Base-by-base conservation (phyloP, 1,140 invertebrate species). In the Zaprionus tsacasi region DNA sequence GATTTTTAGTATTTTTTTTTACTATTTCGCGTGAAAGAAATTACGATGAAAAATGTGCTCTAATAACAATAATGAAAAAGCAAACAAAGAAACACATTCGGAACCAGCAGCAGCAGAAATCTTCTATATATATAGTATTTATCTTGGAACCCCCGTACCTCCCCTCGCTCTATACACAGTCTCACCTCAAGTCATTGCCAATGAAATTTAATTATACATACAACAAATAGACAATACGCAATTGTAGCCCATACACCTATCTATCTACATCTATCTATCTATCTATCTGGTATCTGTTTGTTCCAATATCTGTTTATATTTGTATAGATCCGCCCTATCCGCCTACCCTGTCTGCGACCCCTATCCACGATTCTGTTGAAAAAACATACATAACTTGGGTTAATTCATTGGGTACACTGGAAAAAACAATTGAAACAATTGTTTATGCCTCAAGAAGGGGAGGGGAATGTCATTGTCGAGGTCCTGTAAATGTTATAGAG, bases 31-130 rank as follows among this genome's bases (percentile, higher is more conserved):
- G 82, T 87, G 82, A 86, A 86, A 73, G 82, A 86, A 85, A 86
- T 86, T 86, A 86, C 82, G 82, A 79, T 82, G 82, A 86, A 86
- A 87, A 86, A 86, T 86, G 82, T 86, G 82, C 82, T 86, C 82
- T 86, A 86, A 86, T 86, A 86, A 86, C 82, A 86, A 86, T 86
- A 87, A 86, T 87, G 79, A 82, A 86, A 79, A 87, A 87, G 82
- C 82, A 86, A 86, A 86, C 82, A 86, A 87, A 86, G 76, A 77
- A 48, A 65, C 70, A 80, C 74, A 83, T 58, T 72, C 58, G 58
- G 57, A 57, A 71, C 58, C 63, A 65, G 30, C 55, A 45, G 33
- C 55, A 56, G 38, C 15, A 27, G 13, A 45, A 3, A 58, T 45
- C 36, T 21, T 21, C 21, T 33, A 30, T 54, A 52, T 50, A 55